Evolutionary conservation across 2,113 vertebrate genomes (phyloP), one percentile per base, ranked within the genome.

Genomic region (Ibidorhyncha struthersii): DNA sequence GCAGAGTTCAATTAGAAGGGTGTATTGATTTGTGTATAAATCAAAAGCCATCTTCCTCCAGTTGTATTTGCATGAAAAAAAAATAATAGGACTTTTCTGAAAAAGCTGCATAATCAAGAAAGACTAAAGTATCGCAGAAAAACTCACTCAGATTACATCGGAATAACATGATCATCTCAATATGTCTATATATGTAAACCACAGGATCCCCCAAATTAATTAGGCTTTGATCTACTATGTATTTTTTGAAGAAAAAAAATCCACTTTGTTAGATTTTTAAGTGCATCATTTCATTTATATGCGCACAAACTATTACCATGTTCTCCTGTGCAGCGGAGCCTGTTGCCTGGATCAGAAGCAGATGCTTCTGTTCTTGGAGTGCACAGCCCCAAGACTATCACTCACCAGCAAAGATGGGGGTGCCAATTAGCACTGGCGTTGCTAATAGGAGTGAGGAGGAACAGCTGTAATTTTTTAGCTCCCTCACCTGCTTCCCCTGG

Each of bases 21-120:
- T 97, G 86, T 96, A 96, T 86, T 97, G 98, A 96, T 97, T 96
- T 95, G 56, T 66, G 89, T 89, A 76, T 94, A 94, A 97, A 96
- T 97, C 78, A 78, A 90, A 97, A 96, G 65, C 67, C 45, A 78
- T 86, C 65, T 93, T 93, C 91, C 81, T 90, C 79, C 8, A 4
- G 63, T 70, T 93, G 65, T 82, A 85, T 89, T 94, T 97, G 91
- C 82, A 82, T 82, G 45, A 76, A 66, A 71, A 83, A 83, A 89
- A 71, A 65, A 87, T 17, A 89, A 79, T 36, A 79, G 9, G 17
- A 26, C 45, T 95, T 92, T 87, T 86, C 47, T 43, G 47, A 50
- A 82, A 88, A 90, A 53, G 55, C 58, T 86, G 59, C 56, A 73
- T 81, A 72, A 72, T 72, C 70, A 90, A 49, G 81, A 53, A 90